These are phyloP conservation scores for Leptopilina syphax DNA, from an alignment of 2,888 invertebrate genomes.

Conservation along the genomic window DNA sequence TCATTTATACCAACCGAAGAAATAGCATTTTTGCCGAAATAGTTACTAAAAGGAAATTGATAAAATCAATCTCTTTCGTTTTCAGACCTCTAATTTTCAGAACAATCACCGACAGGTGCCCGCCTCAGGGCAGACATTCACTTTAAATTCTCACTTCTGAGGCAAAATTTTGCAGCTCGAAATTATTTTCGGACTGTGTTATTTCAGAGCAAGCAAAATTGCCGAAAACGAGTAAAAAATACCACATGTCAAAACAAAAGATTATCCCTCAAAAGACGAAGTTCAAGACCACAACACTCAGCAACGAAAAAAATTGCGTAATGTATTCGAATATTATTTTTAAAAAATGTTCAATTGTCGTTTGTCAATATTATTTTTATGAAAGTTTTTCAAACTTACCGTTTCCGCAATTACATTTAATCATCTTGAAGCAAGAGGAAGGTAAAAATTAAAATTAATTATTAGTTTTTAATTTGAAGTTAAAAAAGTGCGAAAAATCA, in stretches of 20 bases:
- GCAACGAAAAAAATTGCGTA: too few species aligned
- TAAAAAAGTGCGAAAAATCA: neutral
- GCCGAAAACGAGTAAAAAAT: neutral
- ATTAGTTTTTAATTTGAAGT: neutral
- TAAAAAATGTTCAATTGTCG: too few species aligned
- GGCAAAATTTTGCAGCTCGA: neutral
- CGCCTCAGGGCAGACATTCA: neutral
- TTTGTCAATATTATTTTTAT: too few species aligned
- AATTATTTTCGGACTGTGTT: neutral
- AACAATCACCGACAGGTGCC: conserved; percentile 19
- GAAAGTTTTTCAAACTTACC: too few species aligned
- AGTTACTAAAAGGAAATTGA: neutral
- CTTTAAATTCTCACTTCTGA: neutral
- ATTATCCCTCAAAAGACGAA: neutral
- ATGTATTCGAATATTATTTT: too few species aligned
- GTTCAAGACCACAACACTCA: too few species aligned
- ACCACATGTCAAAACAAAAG: neutral
- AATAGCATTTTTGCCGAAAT: neutral
- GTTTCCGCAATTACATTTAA: too few species aligned
- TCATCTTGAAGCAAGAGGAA: neutral
- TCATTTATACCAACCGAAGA: conserved; percentile 18
- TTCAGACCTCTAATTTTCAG: conserved; percentile 9
- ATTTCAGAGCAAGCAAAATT: neutral
- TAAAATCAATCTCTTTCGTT: neutral
- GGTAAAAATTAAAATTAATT: neutral